phyloP scores from a whole-genome alignment of 2,888 invertebrate species.

The Tinea pellionella region DNA sequence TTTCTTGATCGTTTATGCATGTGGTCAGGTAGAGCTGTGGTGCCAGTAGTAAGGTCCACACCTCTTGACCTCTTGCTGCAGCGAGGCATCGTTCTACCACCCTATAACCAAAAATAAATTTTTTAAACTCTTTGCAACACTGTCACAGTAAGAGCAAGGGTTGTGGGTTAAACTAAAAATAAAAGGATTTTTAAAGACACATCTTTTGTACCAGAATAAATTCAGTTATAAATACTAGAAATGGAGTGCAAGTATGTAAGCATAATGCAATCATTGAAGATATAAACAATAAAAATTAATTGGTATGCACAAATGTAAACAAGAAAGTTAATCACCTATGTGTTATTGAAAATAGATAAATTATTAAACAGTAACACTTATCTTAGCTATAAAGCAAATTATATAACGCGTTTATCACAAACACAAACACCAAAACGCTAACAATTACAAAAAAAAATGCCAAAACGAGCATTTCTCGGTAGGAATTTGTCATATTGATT shows the following conservation, averaged over 20 bases:
- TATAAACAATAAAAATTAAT: neutral
- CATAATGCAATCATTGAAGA: no score
- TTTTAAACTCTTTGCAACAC: no score
- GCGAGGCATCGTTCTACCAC: slow-evolving; percentile 66
- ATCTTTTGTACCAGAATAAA: no score
- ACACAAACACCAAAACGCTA: no score
- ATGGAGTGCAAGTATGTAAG: no score
- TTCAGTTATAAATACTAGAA: no score
- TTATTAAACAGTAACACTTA: neutral
- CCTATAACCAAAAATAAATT: slow-evolving; percentile 26
- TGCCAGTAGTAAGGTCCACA: slow-evolving; percentile 27
- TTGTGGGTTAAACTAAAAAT: no score
- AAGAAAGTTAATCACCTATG: neutral
- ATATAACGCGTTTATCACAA: no score
- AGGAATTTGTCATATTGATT: neutral
- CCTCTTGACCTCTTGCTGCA: slow-evolving; percentile 65
- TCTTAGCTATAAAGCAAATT: neutral
- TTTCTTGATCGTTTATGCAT: slow-evolving; percentile 59
- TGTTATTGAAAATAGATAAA: neutral
- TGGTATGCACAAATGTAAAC: neutral
- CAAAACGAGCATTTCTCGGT: no score
- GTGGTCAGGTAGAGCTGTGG: slow-evolving; percentile 39
- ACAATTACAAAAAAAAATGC: no score
- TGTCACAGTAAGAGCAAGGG: no score
- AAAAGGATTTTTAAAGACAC: no score